Evolutionary conservation across 2,797 vertebrate species (phyloP).

Genomic region (Chelon labrosus): DNA sequence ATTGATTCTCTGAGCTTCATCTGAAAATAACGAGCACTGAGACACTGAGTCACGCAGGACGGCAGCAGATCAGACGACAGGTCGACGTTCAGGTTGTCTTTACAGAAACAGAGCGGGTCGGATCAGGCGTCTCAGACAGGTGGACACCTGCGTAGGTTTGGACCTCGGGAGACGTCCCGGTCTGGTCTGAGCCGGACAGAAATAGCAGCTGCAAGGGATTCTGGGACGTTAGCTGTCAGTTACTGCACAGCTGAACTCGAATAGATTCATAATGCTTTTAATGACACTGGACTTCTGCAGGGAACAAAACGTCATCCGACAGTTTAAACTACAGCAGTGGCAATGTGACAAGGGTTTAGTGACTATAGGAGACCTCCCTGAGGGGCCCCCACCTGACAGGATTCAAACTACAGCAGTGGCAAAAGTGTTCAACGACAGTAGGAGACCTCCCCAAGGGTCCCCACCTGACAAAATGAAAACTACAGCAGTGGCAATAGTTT

Average conservation of each 20-base stretch:
- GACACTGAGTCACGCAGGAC: conserved; percentile 26
- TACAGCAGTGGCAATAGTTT: too few relatives aligned
- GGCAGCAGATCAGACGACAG: not conserved
- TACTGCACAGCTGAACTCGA: not conserved
- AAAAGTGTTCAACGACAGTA: too few relatives aligned
- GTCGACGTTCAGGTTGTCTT: not conserved
- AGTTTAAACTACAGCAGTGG: too few relatives aligned
- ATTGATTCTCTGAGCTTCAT: not conserved
- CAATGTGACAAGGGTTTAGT: too few relatives aligned
- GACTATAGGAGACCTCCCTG: too few relatives aligned
- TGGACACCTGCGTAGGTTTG: conserved; percentile 33
- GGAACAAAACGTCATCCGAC: not conserved
- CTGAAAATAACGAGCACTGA: not conserved
- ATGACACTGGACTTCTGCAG: not conserved
- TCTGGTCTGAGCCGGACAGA: conserved; percentile 6
- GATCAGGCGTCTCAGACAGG: not conserved
- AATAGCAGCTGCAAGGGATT: conserved; percentile 38
- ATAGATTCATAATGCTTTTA: not conserved
- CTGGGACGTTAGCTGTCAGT: conserved; percentile 20
- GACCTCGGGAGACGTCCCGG: conserved; percentile 17
- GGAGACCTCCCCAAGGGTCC: too few relatives aligned
- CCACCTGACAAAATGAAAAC: too few relatives aligned
- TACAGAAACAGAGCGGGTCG: not conserved
- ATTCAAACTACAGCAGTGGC: too few relatives aligned
- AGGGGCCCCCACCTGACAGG: too few relatives aligned